Conservation (phyloP, 2,113 vertebrate species). For the Oryzias woworae region DNA sequence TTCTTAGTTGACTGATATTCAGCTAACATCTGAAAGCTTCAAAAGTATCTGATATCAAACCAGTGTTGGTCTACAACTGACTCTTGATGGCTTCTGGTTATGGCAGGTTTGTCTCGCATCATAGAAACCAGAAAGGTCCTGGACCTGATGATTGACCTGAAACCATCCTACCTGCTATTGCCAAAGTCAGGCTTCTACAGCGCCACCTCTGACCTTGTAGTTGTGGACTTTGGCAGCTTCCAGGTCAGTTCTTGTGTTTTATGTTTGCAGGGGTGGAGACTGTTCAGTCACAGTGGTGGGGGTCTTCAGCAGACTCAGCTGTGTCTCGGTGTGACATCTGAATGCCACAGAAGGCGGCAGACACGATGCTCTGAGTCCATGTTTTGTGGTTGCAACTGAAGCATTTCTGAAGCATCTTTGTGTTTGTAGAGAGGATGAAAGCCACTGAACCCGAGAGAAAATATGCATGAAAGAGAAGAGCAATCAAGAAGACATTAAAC, state of each 20-base stretch:
- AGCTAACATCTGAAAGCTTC: not conserved
- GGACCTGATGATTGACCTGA: constrained; percentile 88
- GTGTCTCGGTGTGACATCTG: no score
- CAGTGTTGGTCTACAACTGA: not conserved
- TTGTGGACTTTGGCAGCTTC: constrained; percentile 93
- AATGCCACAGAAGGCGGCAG: no score
- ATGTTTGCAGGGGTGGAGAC: not conserved
- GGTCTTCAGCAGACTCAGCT: no score
- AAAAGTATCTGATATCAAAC: no score
- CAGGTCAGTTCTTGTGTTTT: constrained; percentile 72
- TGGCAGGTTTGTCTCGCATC: constrained; percentile 88
- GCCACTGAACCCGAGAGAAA: no score
- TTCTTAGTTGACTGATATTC: not conserved
- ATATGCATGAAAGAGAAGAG: no score
- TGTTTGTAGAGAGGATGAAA: no score
- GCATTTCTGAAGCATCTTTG: no score
- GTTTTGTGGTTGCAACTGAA: no score
- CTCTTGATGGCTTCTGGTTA: constrained; percentile 14
- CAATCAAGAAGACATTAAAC: no score
- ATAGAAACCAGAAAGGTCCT: constrained; percentile 95
- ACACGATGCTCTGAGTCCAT: no score
- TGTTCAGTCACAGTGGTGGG: no score
- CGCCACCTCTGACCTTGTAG: constrained; percentile 82
- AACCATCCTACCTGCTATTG: constrained; percentile 91
- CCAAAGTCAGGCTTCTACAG: constrained; percentile 88